Evolutionary conservation across 2,113 vertebrate species (phyloP).

Genomic region (Dicerorhinus sumatrensis): DNA sequence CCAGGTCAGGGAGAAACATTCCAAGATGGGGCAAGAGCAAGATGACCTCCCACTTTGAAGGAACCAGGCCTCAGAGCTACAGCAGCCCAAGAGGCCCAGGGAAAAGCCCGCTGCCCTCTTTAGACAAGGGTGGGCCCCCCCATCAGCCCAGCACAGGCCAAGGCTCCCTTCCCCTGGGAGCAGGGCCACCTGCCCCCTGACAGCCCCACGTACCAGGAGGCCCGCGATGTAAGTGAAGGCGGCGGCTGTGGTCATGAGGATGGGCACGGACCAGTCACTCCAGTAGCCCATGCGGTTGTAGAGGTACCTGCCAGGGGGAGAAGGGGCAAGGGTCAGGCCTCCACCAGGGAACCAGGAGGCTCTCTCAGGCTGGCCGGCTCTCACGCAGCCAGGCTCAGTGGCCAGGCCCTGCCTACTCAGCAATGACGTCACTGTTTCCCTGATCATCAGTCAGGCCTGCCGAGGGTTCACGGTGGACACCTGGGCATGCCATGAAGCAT

Average conservation of each 20-base stretch:
- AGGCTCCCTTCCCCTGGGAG: background rate
- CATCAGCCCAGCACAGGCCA: background rate
- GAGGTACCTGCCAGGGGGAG: constrained; percentile 91
- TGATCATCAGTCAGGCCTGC: background rate
- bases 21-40: background rate
- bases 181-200: background rate
- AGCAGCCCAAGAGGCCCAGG: background rate
- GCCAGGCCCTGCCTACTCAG: background rate
- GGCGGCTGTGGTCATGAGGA: constrained; percentile 92
- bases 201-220: constrained; percentile 90
- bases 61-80: background rate
- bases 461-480: background rate
- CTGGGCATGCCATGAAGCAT: background rate
- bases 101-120: background rate
- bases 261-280: constrained; percentile 95
- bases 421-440: rapidly evolving
- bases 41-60: background rate
- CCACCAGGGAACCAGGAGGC: background rate
- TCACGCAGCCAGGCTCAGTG: background rate
- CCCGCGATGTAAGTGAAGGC: constrained; percentile 94
- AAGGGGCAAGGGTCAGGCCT: background rate
- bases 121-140: background rate
- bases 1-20: background rate
- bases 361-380: background rate
- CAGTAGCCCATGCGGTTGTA: constrained; percentile 96